These are phyloP conservation scores for Macrosoma leucophasiata DNA, from an alignment of 2,888 invertebrate species.

Conservation along the genomic window DNA sequence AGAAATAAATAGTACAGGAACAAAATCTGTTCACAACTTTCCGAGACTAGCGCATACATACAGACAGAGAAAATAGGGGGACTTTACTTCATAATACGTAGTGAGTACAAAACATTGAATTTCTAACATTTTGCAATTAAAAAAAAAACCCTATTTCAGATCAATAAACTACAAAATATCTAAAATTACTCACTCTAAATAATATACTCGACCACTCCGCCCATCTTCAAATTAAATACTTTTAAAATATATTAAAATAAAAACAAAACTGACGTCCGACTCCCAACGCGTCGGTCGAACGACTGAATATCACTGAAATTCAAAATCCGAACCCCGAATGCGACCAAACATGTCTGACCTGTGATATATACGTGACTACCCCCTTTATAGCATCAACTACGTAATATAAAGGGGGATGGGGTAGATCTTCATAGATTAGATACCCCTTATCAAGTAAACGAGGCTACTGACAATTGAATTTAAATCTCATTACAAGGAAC, in stretches of 20 bases:
- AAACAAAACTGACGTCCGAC: constrained; percentile 28
- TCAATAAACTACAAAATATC: constrained; percentile 4
- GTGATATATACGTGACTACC: constrained; percentile 33
- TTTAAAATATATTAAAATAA: constrained; percentile 20
- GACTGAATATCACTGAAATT: constrained; percentile 34
- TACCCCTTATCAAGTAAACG: constrained; percentile 40
- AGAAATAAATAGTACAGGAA: no score
- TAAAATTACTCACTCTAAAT: constrained; percentile 50
- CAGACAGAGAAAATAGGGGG: no score
- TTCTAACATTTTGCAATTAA: no score
- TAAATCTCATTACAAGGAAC: neutral
- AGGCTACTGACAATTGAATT: constrained; percentile 2
- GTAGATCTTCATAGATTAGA: constrained; percentile 36
- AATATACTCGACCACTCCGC: constrained; percentile 22
- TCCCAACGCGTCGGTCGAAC: constrained; percentile 32
- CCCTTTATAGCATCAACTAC: constrained; percentile 36
- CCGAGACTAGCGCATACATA: no score
- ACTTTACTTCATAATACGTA: no score
- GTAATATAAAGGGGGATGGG: constrained; percentile 29
- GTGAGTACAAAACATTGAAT: no score
- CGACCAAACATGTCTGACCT: constrained; percentile 42
- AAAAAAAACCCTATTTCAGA: no score
- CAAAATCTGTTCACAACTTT: no score
- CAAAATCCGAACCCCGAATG: constrained; percentile 33
- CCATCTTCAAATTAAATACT: constrained; percentile 34